Conservation (phyloP, 2,888 invertebrate genomes). For the Orchesellides sinensis region DNA sequence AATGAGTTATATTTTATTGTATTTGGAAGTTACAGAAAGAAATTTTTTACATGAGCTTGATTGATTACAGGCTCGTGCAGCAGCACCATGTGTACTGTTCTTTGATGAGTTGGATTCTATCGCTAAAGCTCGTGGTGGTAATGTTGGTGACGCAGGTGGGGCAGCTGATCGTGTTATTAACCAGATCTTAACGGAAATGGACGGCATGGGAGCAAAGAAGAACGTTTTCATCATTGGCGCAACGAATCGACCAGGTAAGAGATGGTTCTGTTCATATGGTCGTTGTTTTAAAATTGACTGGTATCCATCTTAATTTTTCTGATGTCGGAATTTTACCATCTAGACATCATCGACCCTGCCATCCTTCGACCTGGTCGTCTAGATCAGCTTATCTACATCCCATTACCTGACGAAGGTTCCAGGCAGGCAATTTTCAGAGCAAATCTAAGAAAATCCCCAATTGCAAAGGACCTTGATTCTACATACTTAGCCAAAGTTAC, state of each 20-base stretch:
- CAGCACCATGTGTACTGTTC: constrained; percentile 99
- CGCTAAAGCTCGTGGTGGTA: constrained; percentile 98
- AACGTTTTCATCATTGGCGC: constrained; percentile 99
- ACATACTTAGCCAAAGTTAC: constrained; percentile 82
- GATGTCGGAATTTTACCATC: constrained; percentile 73
- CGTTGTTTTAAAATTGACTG: constrained; percentile 40
- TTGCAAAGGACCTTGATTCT: constrained; percentile 85
- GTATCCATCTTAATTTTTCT: constrained; percentile 49
- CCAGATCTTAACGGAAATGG: constrained; percentile 99
- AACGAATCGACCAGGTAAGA: constrained; percentile 86
- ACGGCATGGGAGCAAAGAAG: constrained; percentile 99
- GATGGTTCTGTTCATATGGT: neutral
- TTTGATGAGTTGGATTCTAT: constrained; percentile 99
- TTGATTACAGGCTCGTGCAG: constrained; percentile 89
- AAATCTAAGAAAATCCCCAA: constrained; percentile 96
- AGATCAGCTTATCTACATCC: constrained; percentile 99
- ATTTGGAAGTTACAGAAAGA: neutral
- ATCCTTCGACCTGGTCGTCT: constrained; percentile 98
- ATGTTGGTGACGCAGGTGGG: constrained; percentile 97
- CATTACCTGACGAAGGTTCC: constrained; percentile 98
- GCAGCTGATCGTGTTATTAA: constrained; percentile 99
- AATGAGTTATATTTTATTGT: neutral
- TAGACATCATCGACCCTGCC: constrained; percentile 99
- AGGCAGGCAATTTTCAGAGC: constrained; percentile 97
- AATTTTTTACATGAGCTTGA: constrained; percentile 32